Base-by-base conservation (phyloP, 2,888 invertebrate species). In the Carabus problematicus region DNA sequence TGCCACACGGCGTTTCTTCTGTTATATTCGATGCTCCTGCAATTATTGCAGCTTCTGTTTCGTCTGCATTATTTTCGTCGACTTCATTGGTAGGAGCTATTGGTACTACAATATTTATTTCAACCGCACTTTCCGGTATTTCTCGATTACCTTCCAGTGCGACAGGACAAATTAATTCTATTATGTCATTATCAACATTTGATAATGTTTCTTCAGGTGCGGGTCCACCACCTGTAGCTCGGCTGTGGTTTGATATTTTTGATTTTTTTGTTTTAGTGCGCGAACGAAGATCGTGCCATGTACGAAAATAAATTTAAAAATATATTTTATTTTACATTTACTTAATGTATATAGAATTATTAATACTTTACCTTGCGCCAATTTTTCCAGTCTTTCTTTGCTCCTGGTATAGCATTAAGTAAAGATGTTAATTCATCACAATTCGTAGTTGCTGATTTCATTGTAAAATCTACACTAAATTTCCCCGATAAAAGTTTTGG, bases 351-450 rank as follows among this genome's bases (percentile, higher is more conserved):
- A 12, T n/a, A 58, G 3, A 41, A 9, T 14, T 41, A 14, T 8
- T n/a, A 58, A 39, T 55, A n/a, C n/a, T 8, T 29, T 12, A 58
- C 58, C 58, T 58, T 58, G 11, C 58, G 40, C 58, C 41, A 58
- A 16, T 12, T 58, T 41, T 58, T 58, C 39, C 58, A 58, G 12
- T 58, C 39, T 39, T 58, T 40, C 8, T 58, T 58, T 12, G 58
- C 58, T 11, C 58, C 58, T 40, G 58, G 58, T 41, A 41, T 40
- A 12, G n/a, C 52, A 52, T 52, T 52, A 3, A 8, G 12, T 18
- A 52, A 8, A 16, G 3, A 3, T 14, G 39, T 39, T 1, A 58
- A 16, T 9, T 58, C 58, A 6, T 29, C 39, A 7, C 58, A 58
- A 29, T 41, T 40, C 9, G 9, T 3, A 6, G 41, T 58, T 11